phyloP scores from a whole-genome alignment of 1,140 invertebrate genomes.

The Drosophila ironensis region DNA sequence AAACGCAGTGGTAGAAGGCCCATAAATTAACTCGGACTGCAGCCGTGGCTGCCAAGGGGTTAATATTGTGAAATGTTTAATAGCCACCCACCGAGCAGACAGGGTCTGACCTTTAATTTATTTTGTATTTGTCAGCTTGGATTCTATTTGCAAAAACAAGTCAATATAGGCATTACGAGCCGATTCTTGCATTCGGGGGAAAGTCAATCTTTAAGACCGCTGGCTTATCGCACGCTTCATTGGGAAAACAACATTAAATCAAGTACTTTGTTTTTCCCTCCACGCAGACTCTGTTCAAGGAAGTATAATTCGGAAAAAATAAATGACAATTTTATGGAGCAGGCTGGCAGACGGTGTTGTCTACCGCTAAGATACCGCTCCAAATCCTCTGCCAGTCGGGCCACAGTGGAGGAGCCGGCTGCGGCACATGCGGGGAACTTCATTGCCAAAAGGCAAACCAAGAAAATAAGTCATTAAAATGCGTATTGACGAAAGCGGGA shows the following conservation, averaged over 20 bases:
- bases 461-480: constrained; percentile 80
- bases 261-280: constrained; percentile 1
- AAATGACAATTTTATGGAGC: constrained; percentile 73
- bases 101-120: constrained; percentile 41
- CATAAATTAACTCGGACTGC: constrained; percentile 61
- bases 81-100: constrained; percentile 38
- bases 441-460: constrained; percentile 64
- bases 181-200: no score
- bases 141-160: constrained; percentile 43
- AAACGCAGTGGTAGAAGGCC: constrained; percentile 20
- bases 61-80: constrained; percentile 74
- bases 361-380: constrained; percentile 31
- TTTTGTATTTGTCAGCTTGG: constrained; percentile 58
- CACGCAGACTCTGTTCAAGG: constrained; percentile 1
- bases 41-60: constrained; percentile 38
- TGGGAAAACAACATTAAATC: constrained; percentile 44
- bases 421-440: constrained; percentile 46
- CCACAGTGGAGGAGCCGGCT: constrained; percentile 1
- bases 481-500: constrained; percentile 75
- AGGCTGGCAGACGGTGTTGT: constrained; percentile 42
- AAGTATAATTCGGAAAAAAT: constrained; percentile 63
- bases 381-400: constrained; percentile 9
- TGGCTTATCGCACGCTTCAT: no score
- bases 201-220: no score
- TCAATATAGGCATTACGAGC: no score